These are phyloP conservation scores for Orchesella cincta DNA, from an alignment of 1,140 invertebrate species.

Conservation along the genomic window DNA sequence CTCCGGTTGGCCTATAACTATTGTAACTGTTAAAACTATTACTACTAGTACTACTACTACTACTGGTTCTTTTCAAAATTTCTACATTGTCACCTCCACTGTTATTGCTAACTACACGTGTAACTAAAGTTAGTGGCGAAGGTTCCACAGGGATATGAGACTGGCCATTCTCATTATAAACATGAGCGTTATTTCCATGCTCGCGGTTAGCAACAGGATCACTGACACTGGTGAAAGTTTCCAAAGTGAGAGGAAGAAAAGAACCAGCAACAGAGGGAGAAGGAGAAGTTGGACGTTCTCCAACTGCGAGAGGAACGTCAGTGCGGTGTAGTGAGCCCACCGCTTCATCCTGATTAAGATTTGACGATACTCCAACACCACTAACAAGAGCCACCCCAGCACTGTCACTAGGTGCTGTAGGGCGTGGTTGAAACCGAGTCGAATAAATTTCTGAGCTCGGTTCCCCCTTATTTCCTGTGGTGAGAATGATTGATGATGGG, in stretches of 20 bases:
- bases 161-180: conserved; percentile 48
- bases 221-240: conserved; percentile 50
- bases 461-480: not conserved
- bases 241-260: conserved; percentile 51
- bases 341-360: conserved; percentile 41
- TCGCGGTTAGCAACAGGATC: conserved; percentile 40
- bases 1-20: not conserved
- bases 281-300: conserved; percentile 48
- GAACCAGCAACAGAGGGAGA: conserved; percentile 45
- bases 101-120: conserved; percentile 21
- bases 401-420: conserved; percentile 11
- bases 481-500: not conserved
- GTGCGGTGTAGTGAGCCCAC: conserved; percentile 43
- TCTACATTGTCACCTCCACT: not conserved
- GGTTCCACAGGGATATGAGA: conserved; percentile 48
- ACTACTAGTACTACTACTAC: not conserved
- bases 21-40: not conserved
- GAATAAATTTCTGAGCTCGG: conserved; percentile 6
- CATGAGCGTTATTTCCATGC: conserved; percentile 44
- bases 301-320: conserved; percentile 43
- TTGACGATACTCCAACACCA: conserved; percentile 32
- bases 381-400: conserved; percentile 4
- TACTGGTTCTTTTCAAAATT: conserved; percentile 10
- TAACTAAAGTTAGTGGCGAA: conserved; percentile 39
- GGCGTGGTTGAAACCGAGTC: conserved; percentile 37